Base-by-base conservation (phyloP, 2,797 vertebrate species). In the Emys orbicularis region DNA sequence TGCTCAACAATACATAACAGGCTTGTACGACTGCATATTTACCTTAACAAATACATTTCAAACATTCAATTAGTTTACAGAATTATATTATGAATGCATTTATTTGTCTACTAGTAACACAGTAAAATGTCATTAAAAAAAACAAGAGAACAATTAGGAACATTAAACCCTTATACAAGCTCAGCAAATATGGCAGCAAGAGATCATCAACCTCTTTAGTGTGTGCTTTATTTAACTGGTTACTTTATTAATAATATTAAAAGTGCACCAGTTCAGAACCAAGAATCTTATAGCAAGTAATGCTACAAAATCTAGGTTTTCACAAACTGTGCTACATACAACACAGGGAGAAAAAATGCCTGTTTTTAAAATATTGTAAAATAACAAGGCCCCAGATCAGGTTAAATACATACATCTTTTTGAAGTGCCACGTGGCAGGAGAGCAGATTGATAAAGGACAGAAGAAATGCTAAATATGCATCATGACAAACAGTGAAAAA, bases 401-500 rank as follows among this genome's bases (percentile, higher is more conserved):
- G 91, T 91, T 95, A 96, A 96, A 86, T 97, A 98, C 99, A 98
- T 98, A 98, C 53, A 98, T 99, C 98, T 99, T 94, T 98, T 97
- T 97, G 96, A 98, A 97, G 96, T 94, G 81, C 96, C 96, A 91
- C 97, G 88, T 93, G 97, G 97, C 95, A 97, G 96, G 94, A 95
- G 86, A 97, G 83, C 94, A 96, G 97, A 98, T 98, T 98, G 98
- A 98, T 98, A 98, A 98, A 98, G 98, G 98, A 98, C 94, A 98
- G 96, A 98, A 97, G 97, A 98, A 98, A 98, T 98, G 98, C 97
- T 98, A 98, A 99, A 98, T 98, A 98, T 98, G 98, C 95, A 98
- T 98, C 97, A 95, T 98, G 98, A 99, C 98, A 98, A 99, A 98
- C 98, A 99, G 99, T 99, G 99, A 99, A 99, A 99, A 99, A 99